These are phyloP conservation scores for Lepus americanus DNA, from an alignment of 2,113 vertebrate genomes.

Conservation along the genomic window DNA sequence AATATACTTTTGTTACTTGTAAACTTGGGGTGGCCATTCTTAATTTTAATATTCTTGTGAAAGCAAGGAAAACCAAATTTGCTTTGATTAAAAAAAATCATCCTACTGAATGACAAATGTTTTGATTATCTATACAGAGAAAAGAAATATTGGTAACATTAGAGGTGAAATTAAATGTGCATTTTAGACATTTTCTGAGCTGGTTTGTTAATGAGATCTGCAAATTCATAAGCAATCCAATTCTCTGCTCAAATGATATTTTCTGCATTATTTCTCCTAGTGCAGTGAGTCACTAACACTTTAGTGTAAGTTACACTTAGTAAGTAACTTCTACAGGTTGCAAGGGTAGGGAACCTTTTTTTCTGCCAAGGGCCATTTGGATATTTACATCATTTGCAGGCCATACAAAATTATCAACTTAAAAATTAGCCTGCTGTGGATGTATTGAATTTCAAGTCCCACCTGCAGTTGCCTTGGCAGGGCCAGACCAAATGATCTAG, in stretches of 20 bases:
- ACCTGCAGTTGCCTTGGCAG: too few species aligned
- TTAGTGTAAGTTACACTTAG: neutral
- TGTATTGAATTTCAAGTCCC: too few species aligned
- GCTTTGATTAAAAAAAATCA: neutral
- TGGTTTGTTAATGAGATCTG: neutral
- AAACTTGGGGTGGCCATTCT: neutral
- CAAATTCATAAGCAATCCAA: fast-evolving
- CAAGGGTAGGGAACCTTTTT: neutral
- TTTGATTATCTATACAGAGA: neutral
- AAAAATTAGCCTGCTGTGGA: too few species aligned
- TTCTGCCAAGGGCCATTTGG: too few species aligned
- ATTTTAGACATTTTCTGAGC: neutral
- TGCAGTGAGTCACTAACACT: neutral
- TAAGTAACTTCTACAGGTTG: neutral
- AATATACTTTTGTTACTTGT: neutral
- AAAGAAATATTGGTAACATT: neutral
- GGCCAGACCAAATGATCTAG: too few species aligned
- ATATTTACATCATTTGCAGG: too few species aligned
- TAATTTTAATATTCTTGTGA: neutral
- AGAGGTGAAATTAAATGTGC: neutral
- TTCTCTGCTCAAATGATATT: neutral
- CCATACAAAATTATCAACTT: too few species aligned
- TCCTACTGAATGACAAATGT: neutral
- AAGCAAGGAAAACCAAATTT: neutral
- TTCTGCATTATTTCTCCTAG: neutral